Evolutionary conservation across 2,888 invertebrate genomes (phyloP).

Genomic region (Chironomus riparius): DNA sequence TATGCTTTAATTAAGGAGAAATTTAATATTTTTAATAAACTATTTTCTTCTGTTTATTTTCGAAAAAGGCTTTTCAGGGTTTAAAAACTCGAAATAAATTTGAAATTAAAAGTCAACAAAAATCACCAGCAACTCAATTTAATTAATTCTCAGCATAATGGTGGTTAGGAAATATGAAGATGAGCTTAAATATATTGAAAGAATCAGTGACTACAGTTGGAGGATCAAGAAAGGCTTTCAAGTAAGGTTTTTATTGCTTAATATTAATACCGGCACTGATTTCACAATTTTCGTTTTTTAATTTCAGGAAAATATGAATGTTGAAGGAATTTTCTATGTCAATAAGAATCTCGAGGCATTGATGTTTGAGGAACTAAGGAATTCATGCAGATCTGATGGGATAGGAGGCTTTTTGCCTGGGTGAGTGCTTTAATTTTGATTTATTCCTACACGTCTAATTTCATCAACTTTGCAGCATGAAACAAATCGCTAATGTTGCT

Average conservation of each 20-base stretch:
- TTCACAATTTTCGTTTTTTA: background rate
- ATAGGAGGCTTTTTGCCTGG: slow-evolving; percentile 97
- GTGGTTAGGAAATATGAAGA: slow-evolving; percentile 87
- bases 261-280: background rate
- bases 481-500: slow-evolving; percentile 98
- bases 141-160: slow-evolving; percentile 47
- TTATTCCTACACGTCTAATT: background rate
- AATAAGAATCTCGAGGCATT: slow-evolving; percentile 83
- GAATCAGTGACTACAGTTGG: slow-evolving; percentile 76
- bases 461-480: slow-evolving; percentile 47
- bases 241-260: background rate
- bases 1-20: background rate
- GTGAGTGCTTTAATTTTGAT: background rate
- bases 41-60: background rate
- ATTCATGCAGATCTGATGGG: slow-evolving; percentile 80
- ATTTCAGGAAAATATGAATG: slow-evolving; percentile 94
- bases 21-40: background rate
- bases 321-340: slow-evolving; percentile 96
- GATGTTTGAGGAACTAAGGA: slow-evolving; percentile 93
- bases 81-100: background rate
- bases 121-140: background rate
- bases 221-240: slow-evolving; percentile 90
- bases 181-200: slow-evolving; percentile 87
- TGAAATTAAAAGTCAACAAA: background rate
- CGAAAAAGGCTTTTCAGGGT: background rate